Base-by-base conservation (phyloP, 2,888 invertebrate species). In the Aleiodes testaceus region DNA sequence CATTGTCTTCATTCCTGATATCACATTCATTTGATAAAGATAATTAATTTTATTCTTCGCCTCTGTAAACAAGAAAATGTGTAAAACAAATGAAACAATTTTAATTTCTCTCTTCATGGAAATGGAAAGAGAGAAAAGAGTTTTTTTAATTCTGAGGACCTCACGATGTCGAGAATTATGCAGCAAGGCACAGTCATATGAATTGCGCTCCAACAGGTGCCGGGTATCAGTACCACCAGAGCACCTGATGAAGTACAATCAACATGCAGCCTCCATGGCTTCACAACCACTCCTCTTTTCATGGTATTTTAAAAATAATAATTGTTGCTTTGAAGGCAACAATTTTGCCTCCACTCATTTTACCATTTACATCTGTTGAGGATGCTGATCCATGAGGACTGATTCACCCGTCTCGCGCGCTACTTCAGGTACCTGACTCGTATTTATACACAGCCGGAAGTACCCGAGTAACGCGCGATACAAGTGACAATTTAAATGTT, bases 181-280 rank as follows among this genome's bases (percentile, higher is more conserved):
- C 74, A 79, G 83, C 80, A 82, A 80, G 87, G 86, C 87, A 86
- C 83, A 84, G 83, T 86, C 95, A 95, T 93, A 95, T 94, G 94
- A 95, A 95, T 95, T 96, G 96, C 95, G 96, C 96, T 96, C 95
- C 96, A 95, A 95, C 96, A 96, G 95, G 95, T 96, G 96, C 96
- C 96, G 95, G 96, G 96, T 94, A 92, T 91, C 87, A 87, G 89
- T 88, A 90, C 90, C 92, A 95, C 96, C 96, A 96, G 96, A 97
- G 96, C 96, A 97, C 96, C 96, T 97, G 96, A 96, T 96, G 96
- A 96, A 97, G 96, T 97, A 97, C 96, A 97, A 96, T 96, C 94
- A 94, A 94, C 95, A 95, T 95, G 94, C 93, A 94, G 93, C 94
- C 93, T 83, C 80, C 79, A 74, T 72, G 71, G 72, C 73, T 66